Evolutionary conservation across 2,113 vertebrate genomes (phyloP), one percentile per base, ranked within the genome.

Genomic region (Xiphophorus couchianus): DNA sequence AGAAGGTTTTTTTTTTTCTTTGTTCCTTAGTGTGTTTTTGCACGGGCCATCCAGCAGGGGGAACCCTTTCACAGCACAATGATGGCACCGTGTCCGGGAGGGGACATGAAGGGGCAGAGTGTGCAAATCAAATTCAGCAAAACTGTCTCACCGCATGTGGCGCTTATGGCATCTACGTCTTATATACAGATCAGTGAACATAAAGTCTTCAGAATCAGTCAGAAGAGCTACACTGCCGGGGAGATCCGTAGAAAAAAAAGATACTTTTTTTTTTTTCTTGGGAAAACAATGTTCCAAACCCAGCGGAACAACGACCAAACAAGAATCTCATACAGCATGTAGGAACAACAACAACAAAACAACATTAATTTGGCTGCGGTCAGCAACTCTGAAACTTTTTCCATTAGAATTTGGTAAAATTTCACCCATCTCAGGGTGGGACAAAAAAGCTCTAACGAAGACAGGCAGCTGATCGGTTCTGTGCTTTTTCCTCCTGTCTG

Each of bases 121-220:
- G 86, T 90, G 90, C 90, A 90, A 90, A 88, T 89, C 76, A 89
- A 90, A 88, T 88, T 75, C 73, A 83, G 86, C 89, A 86, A 89
- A 91, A 90, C 86, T 88, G 83, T 86, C 83, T 71, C 63, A 74
- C 87, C 84, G 73, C 68, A 22, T 3, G 42, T 12, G 69, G 80
- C 44, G 74, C 68, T 78, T 17, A 42, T 61, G 62, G 70, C 42
- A 76, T 76, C 70, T 54, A 82, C 54, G 65, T 62, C 1, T 0
- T 81, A 88, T 78, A 66, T 88, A 91, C 77, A 91, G 84, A 90
- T 71, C 78, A 83, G 33, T 66, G 61, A 72, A n/a, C 1, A 58
- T 74, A 70, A 76, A 48, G 44, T 48, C 44, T 48, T 48, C 17
- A 48, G 81, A 83, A 70, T 51, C 0, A 80, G 80, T 76, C 76